phyloP scores from a whole-genome alignment of 2,888 invertebrate genomes.

The Linhomoeus sp. region DNA sequence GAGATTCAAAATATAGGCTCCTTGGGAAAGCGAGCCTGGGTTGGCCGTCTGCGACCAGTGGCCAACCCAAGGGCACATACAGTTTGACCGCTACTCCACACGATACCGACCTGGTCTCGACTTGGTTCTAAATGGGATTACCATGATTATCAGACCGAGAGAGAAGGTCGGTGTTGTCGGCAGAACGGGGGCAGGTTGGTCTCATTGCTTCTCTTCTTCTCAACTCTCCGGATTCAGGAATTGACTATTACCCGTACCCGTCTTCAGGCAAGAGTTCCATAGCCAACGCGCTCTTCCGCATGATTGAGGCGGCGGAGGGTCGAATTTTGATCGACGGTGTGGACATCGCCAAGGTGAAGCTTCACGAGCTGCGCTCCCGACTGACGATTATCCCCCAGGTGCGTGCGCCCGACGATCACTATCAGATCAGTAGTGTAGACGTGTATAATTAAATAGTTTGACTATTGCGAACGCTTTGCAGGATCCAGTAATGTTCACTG shows the following conservation, averaged over 20 bases:
- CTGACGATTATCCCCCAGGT: constrained; percentile 51
- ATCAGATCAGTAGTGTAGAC: not conserved
- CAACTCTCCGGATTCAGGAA: no score
- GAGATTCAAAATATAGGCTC: not conserved
- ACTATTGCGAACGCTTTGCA: constrained; percentile 27
- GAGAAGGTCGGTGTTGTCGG: no score
- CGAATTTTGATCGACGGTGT: constrained; percentile 61
- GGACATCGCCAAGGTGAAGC: constrained; percentile 54
- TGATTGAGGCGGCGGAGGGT: constrained; percentile 55
- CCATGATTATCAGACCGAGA: constrained; percentile 53
- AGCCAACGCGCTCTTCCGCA: constrained; percentile 64
- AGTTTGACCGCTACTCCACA: constrained; percentile 18
- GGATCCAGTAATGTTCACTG: constrained; percentile 85
- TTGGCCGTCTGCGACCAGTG: constrained; percentile 11
- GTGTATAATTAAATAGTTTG: not conserved
- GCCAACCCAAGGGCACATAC: constrained; percentile 26
- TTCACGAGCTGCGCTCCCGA: constrained; percentile 60
- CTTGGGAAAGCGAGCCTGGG: constrained; percentile 2
- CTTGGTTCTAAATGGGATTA: constrained; percentile 59
- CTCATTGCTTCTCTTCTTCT: no score
- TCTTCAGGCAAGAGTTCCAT: constrained; percentile 61
- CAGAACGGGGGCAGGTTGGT: constrained; percentile 27
- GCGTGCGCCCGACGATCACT: not conserved
- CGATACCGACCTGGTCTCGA: constrained; percentile 36
- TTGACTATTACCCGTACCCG: no score